Percentiles rank a stretch among this genome's conserved stretches.
These are phyloP conservation scores for Odontocerum albicorne DNA, from an alignment of 2,888 invertebrate genomes.

Conservation along the genomic window DNA sequence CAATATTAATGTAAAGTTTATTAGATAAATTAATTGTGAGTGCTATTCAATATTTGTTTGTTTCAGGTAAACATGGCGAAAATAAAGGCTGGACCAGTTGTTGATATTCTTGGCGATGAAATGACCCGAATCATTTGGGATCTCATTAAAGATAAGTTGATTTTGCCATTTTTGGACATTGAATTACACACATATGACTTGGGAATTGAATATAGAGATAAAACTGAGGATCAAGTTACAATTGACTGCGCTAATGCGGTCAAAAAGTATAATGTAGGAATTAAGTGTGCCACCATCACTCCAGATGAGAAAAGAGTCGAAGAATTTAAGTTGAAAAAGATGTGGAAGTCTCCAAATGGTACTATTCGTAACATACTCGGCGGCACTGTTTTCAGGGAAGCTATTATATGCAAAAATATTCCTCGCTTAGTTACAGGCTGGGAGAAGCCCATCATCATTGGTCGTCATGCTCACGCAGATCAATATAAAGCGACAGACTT, in stretches of 20 bases:
- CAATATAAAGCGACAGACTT: conserved; percentile 98
- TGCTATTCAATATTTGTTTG: no score
- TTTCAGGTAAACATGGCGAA: conserved; percentile 55
- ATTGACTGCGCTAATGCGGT: conserved; percentile 96
- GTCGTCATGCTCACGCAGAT: conserved; percentile 97
- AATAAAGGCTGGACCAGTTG: conserved; percentile 84
- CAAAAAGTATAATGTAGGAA: conserved; percentile 96
- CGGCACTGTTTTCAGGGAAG: conserved; percentile 82
- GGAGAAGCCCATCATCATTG: conserved; percentile 97
- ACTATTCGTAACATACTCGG: conserved; percentile 87
- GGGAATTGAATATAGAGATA: conserved; percentile 93
- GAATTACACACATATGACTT: conserved; percentile 93
- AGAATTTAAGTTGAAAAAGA: conserved; percentile 83
- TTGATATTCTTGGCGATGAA: conserved; percentile 93
- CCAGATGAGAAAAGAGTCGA: conserved; percentile 96
- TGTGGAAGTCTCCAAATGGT: conserved; percentile 92
- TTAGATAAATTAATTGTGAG: no score
- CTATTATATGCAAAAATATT: conserved; percentile 90
- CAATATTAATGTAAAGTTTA: no score
- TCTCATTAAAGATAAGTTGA: conserved; percentile 94
- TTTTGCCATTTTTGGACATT: conserved; percentile 93
- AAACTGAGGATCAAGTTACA: conserved; percentile 93
- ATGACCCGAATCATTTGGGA: conserved; percentile 99
- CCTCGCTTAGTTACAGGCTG: conserved; percentile 93
- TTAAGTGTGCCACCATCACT: conserved; percentile 98